Evolutionary conservation across 2,797 vertebrate genomes (phyloP), one percentile per base, ranked within the genome.

Genomic region (Apogon hyalosoma): DNA sequence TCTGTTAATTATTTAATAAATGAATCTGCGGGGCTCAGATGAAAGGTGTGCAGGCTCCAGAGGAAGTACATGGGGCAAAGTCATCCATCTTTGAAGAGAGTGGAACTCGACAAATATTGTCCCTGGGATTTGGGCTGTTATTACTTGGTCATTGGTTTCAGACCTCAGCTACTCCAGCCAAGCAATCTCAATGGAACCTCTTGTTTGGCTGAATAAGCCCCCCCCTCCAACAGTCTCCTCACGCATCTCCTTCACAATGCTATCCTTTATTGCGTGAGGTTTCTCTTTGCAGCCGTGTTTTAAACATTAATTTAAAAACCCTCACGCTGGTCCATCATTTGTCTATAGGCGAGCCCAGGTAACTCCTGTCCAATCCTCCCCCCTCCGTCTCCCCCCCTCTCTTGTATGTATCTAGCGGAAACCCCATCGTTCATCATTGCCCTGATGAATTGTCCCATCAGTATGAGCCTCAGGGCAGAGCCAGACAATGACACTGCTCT

Each of bases 1-100:
- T 92, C 92, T 95, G 94, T 93, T 94, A 94, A 95, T 95, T 90
- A 91, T 85, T 87, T 87, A 82, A 82, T 88, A 87, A 89, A 91
- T 86, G 90, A 92, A 90, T 92, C 78, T 77, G 39, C 49, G 38
- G 64, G 64, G 63, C 73, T 79, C 77, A 81, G 87, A 92, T 89
- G 86, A 91, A 92, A 90, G 84, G 83, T 83, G 79, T 47, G 31
- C 64, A 21, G 72, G 64, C 83, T 82, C 69, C 56, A 0, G 40
- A 87, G 83, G 82, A 89, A 86, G 78, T 80, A 46, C 79, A 74
- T 36, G 31, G 56, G 75, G 74, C 79, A 93, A 90, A 91, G 89
- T 89, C 91, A 89, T 91, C 86, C 73, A 63, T 91, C 87, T 92
- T 88, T 90, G 85, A 89, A 78, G 82, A 86, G 79, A 87, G 87